These are phyloP conservation scores for Galaxea fascicularis DNA, from an alignment of 92 coral and sea anemone species.

Conservation along the genomic window DNA sequence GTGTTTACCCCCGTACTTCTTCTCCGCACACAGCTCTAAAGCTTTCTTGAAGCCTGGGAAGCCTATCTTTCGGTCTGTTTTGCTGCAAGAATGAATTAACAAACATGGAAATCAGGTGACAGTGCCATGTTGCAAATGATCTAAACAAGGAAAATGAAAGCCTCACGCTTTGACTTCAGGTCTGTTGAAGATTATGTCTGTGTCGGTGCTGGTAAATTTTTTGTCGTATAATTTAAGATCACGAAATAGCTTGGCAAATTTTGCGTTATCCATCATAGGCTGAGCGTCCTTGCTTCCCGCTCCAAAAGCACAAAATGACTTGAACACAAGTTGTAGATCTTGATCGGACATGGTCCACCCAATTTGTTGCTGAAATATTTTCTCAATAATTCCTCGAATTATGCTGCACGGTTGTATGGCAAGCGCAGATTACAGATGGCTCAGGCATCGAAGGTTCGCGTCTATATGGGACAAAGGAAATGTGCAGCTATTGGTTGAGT, in stretches of 20 bases:
- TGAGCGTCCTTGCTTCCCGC: constrained; percentile 81
- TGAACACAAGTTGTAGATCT: constrained; percentile 68
- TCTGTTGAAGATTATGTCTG: constrained; percentile 92
- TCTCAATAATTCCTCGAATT: background rate
- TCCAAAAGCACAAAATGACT: constrained; percentile 93
- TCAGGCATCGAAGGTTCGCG: background rate
- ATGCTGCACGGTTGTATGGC: background rate
- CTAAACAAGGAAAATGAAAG: background rate
- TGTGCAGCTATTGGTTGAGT: constrained; percentile 31
- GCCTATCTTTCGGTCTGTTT: constrained; percentile 87
- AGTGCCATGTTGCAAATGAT: background rate
- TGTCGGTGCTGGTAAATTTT: constrained; percentile 86
- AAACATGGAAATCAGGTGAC: background rate
- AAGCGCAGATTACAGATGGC: constrained; percentile 8
- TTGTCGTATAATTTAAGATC: constrained; percentile 87
- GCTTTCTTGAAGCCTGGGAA: constrained; percentile 81
- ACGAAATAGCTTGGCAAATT: constrained; percentile 88
- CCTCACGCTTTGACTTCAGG: constrained; percentile 92
- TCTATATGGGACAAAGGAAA: background rate
- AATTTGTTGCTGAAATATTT: background rate
- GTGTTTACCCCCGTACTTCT: constrained; percentile 72
- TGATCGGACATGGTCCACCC: constrained; percentile 67
- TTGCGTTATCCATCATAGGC: constrained; percentile 89
- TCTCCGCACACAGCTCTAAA: constrained; percentile 80
- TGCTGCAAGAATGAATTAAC: constrained; percentile 58